These are phyloP conservation scores for Sympetrum striolatum DNA, from an alignment of 2,888 invertebrate species.

Conservation along the genomic window DNA sequence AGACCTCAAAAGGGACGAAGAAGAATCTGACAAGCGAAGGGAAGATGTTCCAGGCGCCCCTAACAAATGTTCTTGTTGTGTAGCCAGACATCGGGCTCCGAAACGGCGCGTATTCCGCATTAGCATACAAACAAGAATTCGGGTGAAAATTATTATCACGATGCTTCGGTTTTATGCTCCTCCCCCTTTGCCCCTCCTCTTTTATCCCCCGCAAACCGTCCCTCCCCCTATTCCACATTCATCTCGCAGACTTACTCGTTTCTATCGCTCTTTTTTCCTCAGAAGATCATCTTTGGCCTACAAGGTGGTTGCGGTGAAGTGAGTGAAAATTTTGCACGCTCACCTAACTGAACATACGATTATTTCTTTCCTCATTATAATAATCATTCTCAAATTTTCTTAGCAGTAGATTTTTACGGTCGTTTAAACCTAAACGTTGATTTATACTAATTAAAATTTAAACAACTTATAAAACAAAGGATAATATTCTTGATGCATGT, in stretches of 20 bases:
- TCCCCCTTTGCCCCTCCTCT: neutral
- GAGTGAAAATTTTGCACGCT: neutral
- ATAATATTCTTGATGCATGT: no score
- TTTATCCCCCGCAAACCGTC: neutral
- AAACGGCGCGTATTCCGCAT: conserved; percentile 41
- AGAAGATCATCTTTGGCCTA: neutral
- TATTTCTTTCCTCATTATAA: no score
- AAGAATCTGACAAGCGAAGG: conserved; percentile 35
- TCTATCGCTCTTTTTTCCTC: neutral
- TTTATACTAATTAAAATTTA: no score
- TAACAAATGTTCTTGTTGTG: conserved; percentile 43
- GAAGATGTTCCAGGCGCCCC: conserved; percentile 37
- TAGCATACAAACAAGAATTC: conserved; percentile 44
- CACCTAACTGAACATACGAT: neutral
- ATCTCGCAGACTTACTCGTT: neutral
- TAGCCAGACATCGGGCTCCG: conserved; percentile 41
- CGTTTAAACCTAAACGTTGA: no score
- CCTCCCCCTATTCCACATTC: neutral
- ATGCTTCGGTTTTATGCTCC: conserved; percentile 43
- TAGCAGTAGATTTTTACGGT: no score
- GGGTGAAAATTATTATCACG: conserved; percentile 42
- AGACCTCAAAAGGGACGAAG: neutral
- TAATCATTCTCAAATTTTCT: no score
- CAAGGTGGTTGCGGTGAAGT: neutral
- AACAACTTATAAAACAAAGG: no score